Percentiles rank a stretch among this genome's conserved stretches.
phyloP scores from a whole-genome alignment of 1,140 invertebrate genomes.

The Atopsyche davidsoni region DNA sequence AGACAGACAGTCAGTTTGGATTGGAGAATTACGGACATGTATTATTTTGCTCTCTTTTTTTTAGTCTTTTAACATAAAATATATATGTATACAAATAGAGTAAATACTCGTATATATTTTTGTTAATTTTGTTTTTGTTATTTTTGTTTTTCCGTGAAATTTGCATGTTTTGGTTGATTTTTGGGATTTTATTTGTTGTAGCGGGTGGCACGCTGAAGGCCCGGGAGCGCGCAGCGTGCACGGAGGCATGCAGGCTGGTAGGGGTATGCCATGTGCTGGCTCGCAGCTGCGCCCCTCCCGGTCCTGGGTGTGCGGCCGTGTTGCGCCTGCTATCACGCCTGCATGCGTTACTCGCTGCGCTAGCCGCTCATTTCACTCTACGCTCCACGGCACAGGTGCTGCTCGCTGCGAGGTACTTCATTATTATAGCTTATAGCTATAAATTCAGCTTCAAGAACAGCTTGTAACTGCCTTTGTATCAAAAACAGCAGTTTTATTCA shows the following conservation, averaged over 20 bases:
- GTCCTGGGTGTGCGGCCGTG: slow-evolving; percentile 15
- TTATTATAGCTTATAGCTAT: slow-evolving; percentile 5
- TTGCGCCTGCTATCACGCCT: slow-evolving; percentile 14
- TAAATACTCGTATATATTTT: too few relatives aligned
- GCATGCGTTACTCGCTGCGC: slow-evolving; percentile 9
- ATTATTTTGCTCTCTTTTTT: too few relatives aligned
- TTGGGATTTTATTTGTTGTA: slow-evolving; percentile 12
- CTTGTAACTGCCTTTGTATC: too few relatives aligned
- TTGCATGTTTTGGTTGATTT: too few relatives aligned
- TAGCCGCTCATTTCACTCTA: slow-evolving; percentile 9
- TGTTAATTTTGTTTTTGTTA: too few relatives aligned
- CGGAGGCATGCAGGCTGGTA: slow-evolving; percentile 10
- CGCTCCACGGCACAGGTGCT: slow-evolving; percentile 7
- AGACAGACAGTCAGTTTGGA: too few relatives aligned
- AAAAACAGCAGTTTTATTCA: not conserved
- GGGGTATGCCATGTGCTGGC: not conserved
- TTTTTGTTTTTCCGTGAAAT: too few relatives aligned
- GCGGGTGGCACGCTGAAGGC: slow-evolving; percentile 19
- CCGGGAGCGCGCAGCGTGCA: slow-evolving; percentile 14
- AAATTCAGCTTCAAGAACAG: not conserved
- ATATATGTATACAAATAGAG: too few relatives aligned
- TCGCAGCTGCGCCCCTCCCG: slow-evolving; percentile 8
- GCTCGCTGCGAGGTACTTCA: slow-evolving; percentile 5
- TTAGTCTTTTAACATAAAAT: too few relatives aligned
- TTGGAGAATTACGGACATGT: too few relatives aligned